Percentiles rank a stretch among this genome's conserved stretches.
Conservation (phyloP, 2,113 vertebrate species). For the Gymnorhina tibicen region DNA sequence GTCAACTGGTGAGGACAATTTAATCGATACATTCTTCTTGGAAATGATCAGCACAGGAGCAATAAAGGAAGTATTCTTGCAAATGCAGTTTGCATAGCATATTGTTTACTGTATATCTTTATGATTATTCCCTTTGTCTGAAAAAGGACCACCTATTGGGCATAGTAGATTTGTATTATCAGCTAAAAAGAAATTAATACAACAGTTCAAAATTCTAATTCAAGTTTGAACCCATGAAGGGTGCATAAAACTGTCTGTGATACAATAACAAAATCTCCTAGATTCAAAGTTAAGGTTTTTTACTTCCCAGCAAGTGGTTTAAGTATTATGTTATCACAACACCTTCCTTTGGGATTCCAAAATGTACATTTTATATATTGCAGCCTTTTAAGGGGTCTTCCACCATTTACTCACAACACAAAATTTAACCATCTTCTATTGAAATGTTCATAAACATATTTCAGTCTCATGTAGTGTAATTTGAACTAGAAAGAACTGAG, state of each 20-base stretch:
- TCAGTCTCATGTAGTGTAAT: slow-evolving; percentile 45
- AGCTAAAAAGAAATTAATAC: background rate
- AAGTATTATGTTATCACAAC: slow-evolving; percentile 36
- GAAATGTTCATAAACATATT: slow-evolving; percentile 40
- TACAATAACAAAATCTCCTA: background rate
- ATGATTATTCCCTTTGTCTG: background rate
- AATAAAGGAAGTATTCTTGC: background rate
- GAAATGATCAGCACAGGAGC: background rate
- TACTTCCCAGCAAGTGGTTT: background rate
- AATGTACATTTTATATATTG: slow-evolving; percentile 41
- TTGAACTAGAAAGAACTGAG: background rate
- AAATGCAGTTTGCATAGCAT: background rate
- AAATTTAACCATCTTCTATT: background rate
- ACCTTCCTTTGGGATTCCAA: slow-evolving; percentile 44
- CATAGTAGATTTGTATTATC: background rate
- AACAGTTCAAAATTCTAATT: background rate
- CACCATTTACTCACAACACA: background rate
- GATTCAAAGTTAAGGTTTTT: slow-evolving; percentile 50
- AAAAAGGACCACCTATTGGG: background rate
- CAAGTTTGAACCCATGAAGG: background rate
- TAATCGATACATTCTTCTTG: background rate
- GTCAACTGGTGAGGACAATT: background rate
- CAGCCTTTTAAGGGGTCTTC: slow-evolving; percentile 27
- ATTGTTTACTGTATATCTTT: background rate
- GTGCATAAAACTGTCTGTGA: background rate